Conservation (phyloP, 2,113 vertebrate species). For the Cardinalis cardinalis region DNA sequence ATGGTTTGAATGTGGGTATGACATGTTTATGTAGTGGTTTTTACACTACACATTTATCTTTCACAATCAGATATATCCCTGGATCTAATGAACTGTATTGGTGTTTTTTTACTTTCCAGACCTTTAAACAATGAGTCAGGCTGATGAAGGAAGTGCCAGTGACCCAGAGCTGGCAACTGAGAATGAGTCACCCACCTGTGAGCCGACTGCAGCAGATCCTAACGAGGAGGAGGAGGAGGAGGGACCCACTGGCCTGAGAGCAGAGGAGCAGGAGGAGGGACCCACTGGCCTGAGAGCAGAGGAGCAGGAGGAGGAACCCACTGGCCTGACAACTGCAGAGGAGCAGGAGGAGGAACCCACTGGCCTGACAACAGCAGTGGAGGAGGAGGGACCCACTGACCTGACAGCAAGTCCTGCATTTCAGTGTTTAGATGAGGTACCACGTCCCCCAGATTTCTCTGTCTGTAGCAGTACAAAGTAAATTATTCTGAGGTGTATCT, state of each 20-base stretch:
- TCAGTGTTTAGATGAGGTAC: conserved; percentile 85
- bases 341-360: conserved; percentile 12
- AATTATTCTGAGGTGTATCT: not conserved
- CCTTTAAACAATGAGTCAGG: conserved; percentile 69
- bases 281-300: conserved; percentile 41
- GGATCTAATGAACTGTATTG: not conserved
- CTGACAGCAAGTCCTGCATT: conserved; percentile 73
- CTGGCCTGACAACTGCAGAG: conserved; percentile 48
- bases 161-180: conserved; percentile 51
- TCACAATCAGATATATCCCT: not conserved
- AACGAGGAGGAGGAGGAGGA: conserved; percentile 68
- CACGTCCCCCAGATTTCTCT: not conserved
- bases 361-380: conserved; percentile 35
- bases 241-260: conserved; percentile 35
- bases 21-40: not conserved
- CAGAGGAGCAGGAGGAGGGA: conserved; percentile 38
- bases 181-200: conserved; percentile 43
- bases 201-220: conserved; percentile 60
- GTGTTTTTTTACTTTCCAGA: conserved; percentile 59
- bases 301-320: not conserved
- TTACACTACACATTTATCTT: not conserved
- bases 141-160: conserved; percentile 51
- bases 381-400: conserved; percentile 32
- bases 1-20: not conserved
- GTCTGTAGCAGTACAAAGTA: not conserved